phyloP scores from a whole-genome alignment of 2,888 invertebrate genomes.

The Neoascia interrupta region DNA sequence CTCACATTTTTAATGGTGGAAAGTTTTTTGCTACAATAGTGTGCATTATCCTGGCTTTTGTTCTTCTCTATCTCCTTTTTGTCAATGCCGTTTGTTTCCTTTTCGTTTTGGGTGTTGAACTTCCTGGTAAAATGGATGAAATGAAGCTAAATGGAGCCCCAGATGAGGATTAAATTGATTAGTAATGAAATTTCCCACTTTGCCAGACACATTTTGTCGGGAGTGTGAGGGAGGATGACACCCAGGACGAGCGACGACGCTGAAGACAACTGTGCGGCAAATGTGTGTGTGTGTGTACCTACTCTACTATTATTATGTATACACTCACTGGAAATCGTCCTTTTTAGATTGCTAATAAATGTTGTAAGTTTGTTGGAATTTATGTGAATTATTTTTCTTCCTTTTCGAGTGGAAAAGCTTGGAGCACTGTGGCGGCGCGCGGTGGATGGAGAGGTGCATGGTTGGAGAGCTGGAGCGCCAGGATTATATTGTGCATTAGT shows the following conservation, averaged over 20 bases:
- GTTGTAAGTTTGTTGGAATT: conserved; percentile 69
- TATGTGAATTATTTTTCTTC: conserved; percentile 68
- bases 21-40: conserved; percentile 55
- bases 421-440: conserved; percentile 1
- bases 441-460: not conserved
- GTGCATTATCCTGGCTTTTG: conserved; percentile 49
- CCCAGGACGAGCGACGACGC: conserved; percentile 2
- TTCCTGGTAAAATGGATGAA: conserved; percentile 65
- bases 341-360: conserved; percentile 70
- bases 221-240: not conserved
- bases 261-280: conserved; percentile 52
- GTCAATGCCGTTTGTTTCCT: not conserved
- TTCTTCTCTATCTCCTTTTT: conserved; percentile 9
- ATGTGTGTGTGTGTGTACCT: conserved; percentile 42
- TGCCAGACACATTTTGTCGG: conserved; percentile 60
- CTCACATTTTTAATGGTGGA: conserved; percentile 46
- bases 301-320: no score
- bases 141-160: conserved; percentile 70
- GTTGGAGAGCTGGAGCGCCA: no score
- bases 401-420: conserved; percentile 38
- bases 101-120: conserved; percentile 34
- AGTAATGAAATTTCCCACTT: conserved; percentile 72
- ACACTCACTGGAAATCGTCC: conserved; percentile 57
- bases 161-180: conserved; percentile 73
- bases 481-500: conserved; percentile 68